Percentiles rank a stretch among this genome's conserved stretches.
phyloP scores from a whole-genome alignment of 2,888 invertebrate species.

The Tiliacea aurago region DNA sequence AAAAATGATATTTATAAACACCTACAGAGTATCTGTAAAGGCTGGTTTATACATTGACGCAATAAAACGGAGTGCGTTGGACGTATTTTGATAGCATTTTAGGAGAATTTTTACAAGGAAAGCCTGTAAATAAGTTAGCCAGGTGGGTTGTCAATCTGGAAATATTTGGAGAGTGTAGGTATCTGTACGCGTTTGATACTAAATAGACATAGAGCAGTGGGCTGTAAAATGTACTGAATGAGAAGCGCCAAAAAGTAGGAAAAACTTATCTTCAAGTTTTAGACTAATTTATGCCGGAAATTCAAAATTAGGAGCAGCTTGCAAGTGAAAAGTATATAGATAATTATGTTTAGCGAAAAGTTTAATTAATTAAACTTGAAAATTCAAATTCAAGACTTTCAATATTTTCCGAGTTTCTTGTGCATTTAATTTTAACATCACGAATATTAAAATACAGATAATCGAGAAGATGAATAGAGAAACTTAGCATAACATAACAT shows the following conservation, averaged over 20 bases:
- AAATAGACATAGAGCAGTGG: not conserved
- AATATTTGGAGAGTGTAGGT: too few species aligned
- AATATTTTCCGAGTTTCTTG: not conserved
- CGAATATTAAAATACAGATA: slow-evolving; percentile 9
- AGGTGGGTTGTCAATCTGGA: not conserved
- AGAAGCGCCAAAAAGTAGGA: not conserved
- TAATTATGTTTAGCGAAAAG: slow-evolving; percentile 19
- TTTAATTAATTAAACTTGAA: slow-evolving; percentile 36
- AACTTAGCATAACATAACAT: too few species aligned
- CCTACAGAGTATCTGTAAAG: slow-evolving; percentile 5
- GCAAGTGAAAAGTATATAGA: slow-evolving; percentile 17
- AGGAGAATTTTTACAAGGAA: not conserved
- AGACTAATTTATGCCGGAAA: not conserved
- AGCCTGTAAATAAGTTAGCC: not conserved
- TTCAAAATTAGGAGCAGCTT: not conserved
- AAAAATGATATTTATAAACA: slow-evolving; percentile 48
- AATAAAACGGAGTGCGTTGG: not conserved
- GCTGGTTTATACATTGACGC: not conserved
- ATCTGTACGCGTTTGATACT: not conserved
- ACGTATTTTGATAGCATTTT: not conserved
- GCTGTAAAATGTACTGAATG: not conserved
- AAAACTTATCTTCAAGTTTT: not conserved
- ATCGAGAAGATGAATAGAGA: not conserved
- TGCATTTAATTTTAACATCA: not conserved
- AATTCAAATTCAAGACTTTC: slow-evolving; percentile 11